These are phyloP conservation scores for Goniozus legneri DNA, from an alignment of 1,140 invertebrate species.

Conservation along the genomic window DNA sequence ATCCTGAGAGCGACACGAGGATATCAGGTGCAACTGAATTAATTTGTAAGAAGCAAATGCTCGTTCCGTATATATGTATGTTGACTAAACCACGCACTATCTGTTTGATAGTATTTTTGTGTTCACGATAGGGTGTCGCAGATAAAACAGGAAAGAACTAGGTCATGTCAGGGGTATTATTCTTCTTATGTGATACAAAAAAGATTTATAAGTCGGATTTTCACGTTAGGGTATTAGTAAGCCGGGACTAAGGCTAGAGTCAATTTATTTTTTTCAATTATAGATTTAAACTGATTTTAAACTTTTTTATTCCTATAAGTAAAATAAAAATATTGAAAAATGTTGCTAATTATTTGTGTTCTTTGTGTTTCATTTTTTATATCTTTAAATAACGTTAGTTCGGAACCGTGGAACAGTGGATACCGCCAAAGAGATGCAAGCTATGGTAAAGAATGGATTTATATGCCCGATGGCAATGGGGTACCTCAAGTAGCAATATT, in stretches of 20 bases:
- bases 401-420: constrained; percentile 25
- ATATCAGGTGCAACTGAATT: constrained; percentile 1
- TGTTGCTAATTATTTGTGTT: background rate
- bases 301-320: background rate
- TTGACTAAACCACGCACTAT: constrained; percentile 12
- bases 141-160: constrained; percentile 36
- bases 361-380: background rate
- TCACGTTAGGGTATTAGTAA: background rate
- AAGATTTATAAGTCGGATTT: constrained; percentile 35
- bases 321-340: background rate
- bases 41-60: constrained; percentile 26
- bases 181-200: constrained; percentile 25
- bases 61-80: constrained; percentile 26
- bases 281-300: background rate
- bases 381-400: background rate
- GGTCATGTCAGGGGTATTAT: constrained; percentile 20
- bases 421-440: constrained; percentile 43
- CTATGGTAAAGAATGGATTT: constrained; percentile 63
- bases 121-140: constrained; percentile 24
- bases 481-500: constrained; percentile 57
- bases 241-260: no score
- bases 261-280: background rate
- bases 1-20: no score
- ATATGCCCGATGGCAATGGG: constrained; percentile 63
- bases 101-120: constrained; percentile 38